Conservation (phyloP, 2,113 vertebrate genomes). For the Odobenus rosmarus region DNA sequence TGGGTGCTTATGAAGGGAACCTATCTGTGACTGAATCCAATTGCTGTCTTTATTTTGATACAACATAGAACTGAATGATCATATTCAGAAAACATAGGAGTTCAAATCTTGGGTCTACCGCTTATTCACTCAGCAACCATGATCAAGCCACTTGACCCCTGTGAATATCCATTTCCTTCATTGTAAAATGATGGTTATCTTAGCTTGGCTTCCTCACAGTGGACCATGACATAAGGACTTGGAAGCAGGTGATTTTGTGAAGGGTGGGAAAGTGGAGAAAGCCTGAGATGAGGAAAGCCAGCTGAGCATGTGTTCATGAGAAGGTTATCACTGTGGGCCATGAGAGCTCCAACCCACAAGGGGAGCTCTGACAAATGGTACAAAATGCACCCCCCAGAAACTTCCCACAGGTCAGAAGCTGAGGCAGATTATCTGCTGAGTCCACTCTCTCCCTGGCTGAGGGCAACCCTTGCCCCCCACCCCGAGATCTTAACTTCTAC, state of each 20-base stretch:
- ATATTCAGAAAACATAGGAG: not conserved
- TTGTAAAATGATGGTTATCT: not conserved
- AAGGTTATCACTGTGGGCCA: not conserved
- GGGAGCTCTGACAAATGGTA: not conserved
- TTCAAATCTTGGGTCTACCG: not conserved
- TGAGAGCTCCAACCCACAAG: not conserved
- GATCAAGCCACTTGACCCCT: not conserved
- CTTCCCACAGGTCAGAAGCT: constrained; percentile 2
- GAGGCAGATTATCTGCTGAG: not conserved
- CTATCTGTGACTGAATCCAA: not conserved
- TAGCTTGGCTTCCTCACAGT: not conserved
- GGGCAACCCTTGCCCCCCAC: not conserved
- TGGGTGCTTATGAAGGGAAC: not conserved
- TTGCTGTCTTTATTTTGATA: not conserved
- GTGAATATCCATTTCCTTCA: not conserved
- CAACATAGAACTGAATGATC: not conserved
- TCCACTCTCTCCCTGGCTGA: not conserved
- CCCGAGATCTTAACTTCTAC: not conserved
- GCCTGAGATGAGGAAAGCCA: not conserved
- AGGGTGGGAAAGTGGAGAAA: not conserved
- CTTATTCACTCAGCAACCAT: not conserved
- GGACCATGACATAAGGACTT: not conserved
- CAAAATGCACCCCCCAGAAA: not conserved
- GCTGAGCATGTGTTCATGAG: not conserved
- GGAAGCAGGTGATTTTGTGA: not conserved